Evolutionary conservation across 2,797 vertebrate species (phyloP).

Genomic region (Dallia pectoralis): DNA sequence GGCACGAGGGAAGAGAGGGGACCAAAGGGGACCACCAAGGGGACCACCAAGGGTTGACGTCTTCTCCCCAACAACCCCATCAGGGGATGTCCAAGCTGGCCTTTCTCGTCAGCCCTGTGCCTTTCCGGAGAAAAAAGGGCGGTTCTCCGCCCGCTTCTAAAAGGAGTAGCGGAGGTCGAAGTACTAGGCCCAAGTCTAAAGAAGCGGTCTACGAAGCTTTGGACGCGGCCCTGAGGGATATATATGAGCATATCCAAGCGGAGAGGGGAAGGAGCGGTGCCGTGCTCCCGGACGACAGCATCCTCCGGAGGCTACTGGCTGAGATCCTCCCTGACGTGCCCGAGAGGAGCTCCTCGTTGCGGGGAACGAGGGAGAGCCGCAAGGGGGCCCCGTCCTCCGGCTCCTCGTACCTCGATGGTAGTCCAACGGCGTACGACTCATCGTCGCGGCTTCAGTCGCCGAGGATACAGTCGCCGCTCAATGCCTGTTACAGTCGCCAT

Average conservation of each 20-base stretch:
- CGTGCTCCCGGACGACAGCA: constrained; percentile 88
- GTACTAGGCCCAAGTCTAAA: constrained; percentile 85
- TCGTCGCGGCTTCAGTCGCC: constrained; percentile 81
- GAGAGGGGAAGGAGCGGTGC: constrained; percentile 84
- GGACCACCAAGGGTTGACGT: constrained; percentile 66
- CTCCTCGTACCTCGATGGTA: constrained; percentile 61
- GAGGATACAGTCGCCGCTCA: constrained; percentile 79
- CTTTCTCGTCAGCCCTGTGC: constrained; percentile 97
- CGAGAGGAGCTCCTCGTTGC: constrained; percentile 91
- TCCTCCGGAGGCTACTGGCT: constrained; percentile 90
- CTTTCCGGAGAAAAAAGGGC: constrained; percentile 96
- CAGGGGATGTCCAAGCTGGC: constrained; percentile 93
- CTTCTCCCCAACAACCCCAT: constrained; percentile 78
- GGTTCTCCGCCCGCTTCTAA: constrained; percentile 77
- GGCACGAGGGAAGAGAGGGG: constrained; percentile 51
- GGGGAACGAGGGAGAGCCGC: constrained; percentile 71
- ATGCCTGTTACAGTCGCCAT: constrained; percentile 72
- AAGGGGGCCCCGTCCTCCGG: constrained; percentile 53
- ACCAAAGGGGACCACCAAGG: constrained; percentile 58
- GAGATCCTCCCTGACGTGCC: constrained; percentile 94
- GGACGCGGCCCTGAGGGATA: constrained; percentile 92
- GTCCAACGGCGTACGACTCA: constrained; percentile 72
- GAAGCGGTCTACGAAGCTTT: constrained; percentile 91
- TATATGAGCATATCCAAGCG: constrained; percentile 94
- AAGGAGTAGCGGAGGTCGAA: constrained; percentile 42